Evolutionary conservation across 1,140 invertebrate species (phyloP).

Genomic region (Caenorhabditis elegans): DNA sequence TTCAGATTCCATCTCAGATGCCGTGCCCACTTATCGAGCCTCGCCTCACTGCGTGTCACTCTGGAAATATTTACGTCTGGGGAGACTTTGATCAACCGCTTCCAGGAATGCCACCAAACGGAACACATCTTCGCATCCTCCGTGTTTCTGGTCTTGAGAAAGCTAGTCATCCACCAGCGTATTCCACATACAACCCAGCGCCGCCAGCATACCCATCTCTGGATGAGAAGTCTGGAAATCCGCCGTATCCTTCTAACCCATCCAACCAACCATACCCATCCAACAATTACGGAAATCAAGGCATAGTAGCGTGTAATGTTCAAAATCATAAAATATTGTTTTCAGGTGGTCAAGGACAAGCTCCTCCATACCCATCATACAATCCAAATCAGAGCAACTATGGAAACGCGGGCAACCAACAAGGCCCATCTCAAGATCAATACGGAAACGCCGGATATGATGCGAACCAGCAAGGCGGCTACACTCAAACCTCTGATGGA

Average conservation of each 20-base stretch:
- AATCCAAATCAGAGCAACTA: constrained; percentile 30
- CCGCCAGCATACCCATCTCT: constrained; percentile 2
- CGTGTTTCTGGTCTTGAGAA: constrained; percentile 38
- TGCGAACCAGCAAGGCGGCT: constrained; percentile 18
- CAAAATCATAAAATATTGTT: not conserved
- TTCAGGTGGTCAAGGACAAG: constrained; percentile 25
- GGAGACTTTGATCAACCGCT: constrained; percentile 65
- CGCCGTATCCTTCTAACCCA: constrained; percentile 16
- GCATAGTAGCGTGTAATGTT: not conserved
- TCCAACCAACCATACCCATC: not conserved
- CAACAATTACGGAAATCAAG: not conserved
- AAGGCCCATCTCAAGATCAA: not conserved
- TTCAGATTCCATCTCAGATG: constrained; percentile 63
- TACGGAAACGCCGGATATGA: constrained; percentile 19
- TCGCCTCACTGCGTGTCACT: constrained; percentile 61
- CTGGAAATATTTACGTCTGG: constrained; percentile 65
- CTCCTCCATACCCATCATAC: constrained; percentile 42
- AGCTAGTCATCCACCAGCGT: constrained; percentile 37
- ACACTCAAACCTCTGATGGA: constrained; percentile 37
- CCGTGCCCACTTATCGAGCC: constrained; percentile 64
- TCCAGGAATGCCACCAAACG: constrained; percentile 63
- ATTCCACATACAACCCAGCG: constrained; percentile 35
- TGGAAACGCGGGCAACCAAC: constrained; percentile 34
- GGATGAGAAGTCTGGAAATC: not conserved
- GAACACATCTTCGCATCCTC: constrained; percentile 64